Evolutionary conservation across 2,888 invertebrate genomes (phyloP), one percentile per base, ranked within the genome.

Genomic region (Acrobasis suavella): DNA sequence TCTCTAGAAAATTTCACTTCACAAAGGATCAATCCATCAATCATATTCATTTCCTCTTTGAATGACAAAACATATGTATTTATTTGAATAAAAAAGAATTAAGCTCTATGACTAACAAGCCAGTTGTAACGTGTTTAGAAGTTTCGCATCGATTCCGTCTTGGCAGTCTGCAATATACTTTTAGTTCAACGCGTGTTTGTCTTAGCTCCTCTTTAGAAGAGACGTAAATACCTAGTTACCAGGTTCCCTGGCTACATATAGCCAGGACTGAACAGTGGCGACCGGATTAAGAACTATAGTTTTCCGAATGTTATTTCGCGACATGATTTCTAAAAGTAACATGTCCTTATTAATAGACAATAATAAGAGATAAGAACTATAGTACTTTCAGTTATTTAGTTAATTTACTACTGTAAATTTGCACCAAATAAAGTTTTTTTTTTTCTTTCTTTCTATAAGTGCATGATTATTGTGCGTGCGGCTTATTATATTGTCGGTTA

Each of bases 241-340:
- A 10, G 12, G 9, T 39, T 39, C 39, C 39, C 39, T 7, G 42
- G 2, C 2, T 32, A 8, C 42, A 42, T 10, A 12, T 0, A 14
- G 12, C 14, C 3, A 14, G 15, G 9, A 50, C 10, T 50, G 3
- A 10, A 14, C 15, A 50, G 50, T 50, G 50, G 50, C 50, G 16
- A 16, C 16, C 10, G 14, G 50, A 50, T 50, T 50, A n/a, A 1
- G 16, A 50, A 50, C 50, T 9, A n/a, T 14, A 3, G 14, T 50
- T 1, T n/a, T 6, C 8, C 9, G 6, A 8, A 1, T 8, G 2
- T 1, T 1, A 5, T 6, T 22, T 22, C 1, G 39, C 1, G 10
- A 14, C 8, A 56, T 8, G 39, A 62, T 62, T 58, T 62, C 62
- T 8, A 62, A 59, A 12, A 58, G 59, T 10, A 63, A 42, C n/a